Evolutionary conservation across 2,797 vertebrate species (phyloP), one percentile per base, ranked within the genome.

Genomic region (Fratercula arctica): DNA sequence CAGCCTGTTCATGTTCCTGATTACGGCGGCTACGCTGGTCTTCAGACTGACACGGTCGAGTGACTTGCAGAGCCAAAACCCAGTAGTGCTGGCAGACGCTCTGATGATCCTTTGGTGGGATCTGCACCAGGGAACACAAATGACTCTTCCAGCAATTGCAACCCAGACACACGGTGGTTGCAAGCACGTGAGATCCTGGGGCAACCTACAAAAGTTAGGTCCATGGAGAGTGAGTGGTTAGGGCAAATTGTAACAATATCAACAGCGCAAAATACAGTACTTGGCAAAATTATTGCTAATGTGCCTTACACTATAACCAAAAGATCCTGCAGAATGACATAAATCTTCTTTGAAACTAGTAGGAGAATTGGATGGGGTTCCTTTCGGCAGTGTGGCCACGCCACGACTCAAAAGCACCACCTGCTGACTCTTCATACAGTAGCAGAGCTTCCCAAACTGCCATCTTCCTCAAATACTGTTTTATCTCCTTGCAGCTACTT

Each of bases 341-440:
- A 37, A 59, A 88, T 68, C 39, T 37, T 35, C 59, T 63, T n/a
- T 35, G 45, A 76, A 84, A 67, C 31, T 25, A 25, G 37, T 4
- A 13, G 8, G 26, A 81, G 74, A 59, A 50, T 20, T 48, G n/a
- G 46, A 33, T 1, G 2, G 13, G 3, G 20, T 6, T 61, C 51
- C 35, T 63, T 64, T 64, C 20, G 70, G 63, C 66, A 69, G 68
- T 0, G 19, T 26, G 73, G 66, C 26, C 63, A 9, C 0, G 0
- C 35, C 20, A n/a, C 66, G 75, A 88, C 60, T 93, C 90, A 15
- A 82, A 95, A 89, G 96, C 90, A 68, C 84, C 91, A 92, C 85
- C 85, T 91, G 90, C 90, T 94, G 95, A 37, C 75, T 73, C 61
- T 24, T 46, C 39, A 19, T 25, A 16, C 39, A 6, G 5, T 2